Evolutionary conservation across 2,113 vertebrate genomes (phyloP).

Genomic region (Serilophus lunatus): DNA sequence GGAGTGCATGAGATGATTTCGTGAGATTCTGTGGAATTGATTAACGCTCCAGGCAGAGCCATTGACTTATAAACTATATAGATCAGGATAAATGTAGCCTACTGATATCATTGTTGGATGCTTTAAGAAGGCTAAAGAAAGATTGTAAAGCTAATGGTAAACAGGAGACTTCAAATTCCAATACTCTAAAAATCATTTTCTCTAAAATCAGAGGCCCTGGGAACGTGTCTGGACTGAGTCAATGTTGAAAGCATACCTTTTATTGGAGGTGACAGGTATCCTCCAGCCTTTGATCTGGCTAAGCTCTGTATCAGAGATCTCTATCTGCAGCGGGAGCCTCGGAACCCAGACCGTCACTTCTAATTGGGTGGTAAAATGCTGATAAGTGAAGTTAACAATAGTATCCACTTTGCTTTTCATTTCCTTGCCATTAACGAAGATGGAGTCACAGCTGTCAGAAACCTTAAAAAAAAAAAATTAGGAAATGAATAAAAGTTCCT

Average conservation of each 20-base stretch:
- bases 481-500: not conserved
- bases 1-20: fast-evolving
- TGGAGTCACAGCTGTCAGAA: slow-evolving; percentile 84
- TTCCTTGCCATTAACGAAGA: slow-evolving; percentile 94
- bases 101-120: not conserved
- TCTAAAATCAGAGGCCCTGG: not conserved
- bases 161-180: not conserved
- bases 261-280: slow-evolving; percentile 87
- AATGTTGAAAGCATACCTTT: slow-evolving; percentile 71
- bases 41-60: not conserved
- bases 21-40: not conserved
- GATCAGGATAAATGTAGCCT: not conserved
- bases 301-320: slow-evolving; percentile 92
- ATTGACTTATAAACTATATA: not conserved
- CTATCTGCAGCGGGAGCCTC: slow-evolving; percentile 91
- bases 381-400: slow-evolving; percentile 90
- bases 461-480: slow-evolving; percentile 72
- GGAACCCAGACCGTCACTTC: slow-evolving; percentile 91
- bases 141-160: not conserved
- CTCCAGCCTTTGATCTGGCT: slow-evolving; percentile 98
- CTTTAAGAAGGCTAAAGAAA: not conserved
- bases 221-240: fast-evolving
- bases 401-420: slow-evolving; percentile 89
- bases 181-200: not conserved
- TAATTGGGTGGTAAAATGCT: slow-evolving; percentile 87